These are phyloP conservation scores for Coilia nasus DNA, from an alignment of 2,797 vertebrate genomes.

Conservation along the genomic window DNA sequence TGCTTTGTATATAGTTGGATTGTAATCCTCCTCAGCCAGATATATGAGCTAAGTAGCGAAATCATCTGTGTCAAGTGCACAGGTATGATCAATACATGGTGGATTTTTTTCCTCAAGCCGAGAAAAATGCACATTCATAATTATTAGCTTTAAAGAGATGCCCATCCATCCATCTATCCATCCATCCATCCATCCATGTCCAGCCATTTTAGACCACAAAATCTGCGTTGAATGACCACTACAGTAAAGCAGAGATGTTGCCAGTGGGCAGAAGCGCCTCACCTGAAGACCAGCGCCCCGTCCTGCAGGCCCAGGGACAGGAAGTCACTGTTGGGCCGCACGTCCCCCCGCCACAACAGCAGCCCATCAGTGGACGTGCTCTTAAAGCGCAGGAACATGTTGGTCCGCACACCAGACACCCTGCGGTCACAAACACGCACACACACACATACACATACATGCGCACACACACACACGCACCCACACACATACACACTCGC, in stretches of 20 bases:
- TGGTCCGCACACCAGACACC: conserved; percentile 89
- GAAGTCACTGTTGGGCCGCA: conserved; percentile 91
- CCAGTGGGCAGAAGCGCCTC: neutral
- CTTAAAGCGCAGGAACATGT: conserved; percentile 93
- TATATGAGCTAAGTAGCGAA: no score
- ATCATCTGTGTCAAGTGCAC: no score
- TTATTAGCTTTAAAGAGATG: no score
- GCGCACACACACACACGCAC: neutral
- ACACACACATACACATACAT: neutral
- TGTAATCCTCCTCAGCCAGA: no score
- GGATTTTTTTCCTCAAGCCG: no score
- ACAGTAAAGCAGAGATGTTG: neutral
- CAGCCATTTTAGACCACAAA: no score
- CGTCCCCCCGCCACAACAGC: conserved; percentile 90
- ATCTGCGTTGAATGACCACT: no score
- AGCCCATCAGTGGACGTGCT: conserved; percentile 88
- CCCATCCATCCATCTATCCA: no score
- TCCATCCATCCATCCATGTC: no score
- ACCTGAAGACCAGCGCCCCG: conserved; percentile 90
- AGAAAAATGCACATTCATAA: no score
- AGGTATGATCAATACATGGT: no score
- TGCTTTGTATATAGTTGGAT: no score
- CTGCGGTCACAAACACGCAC: conserved; percentile 61
- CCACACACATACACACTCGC: neutral
- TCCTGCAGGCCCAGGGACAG: conserved; percentile 91